A percentile compares a stretch with the other conserved stretches of the same genome.
These are phyloP conservation scores for Polia nebulosa DNA, from an alignment of 2,888 invertebrate species.

Conservation along the genomic window DNA sequence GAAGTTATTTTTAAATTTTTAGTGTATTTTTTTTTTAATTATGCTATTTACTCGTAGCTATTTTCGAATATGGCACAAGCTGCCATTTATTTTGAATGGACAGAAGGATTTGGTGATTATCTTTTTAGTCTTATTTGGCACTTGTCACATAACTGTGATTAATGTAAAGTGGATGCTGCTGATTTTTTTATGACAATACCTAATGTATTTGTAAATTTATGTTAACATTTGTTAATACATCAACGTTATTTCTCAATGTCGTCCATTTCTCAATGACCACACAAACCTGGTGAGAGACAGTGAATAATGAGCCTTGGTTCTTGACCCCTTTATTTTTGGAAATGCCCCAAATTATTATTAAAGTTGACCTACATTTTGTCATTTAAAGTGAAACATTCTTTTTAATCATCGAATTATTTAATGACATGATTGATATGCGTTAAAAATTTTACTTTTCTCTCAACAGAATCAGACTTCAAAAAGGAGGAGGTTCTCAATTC, in stretches of 20 bases:
- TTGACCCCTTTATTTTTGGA: constrained; percentile 51
- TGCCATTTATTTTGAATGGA: too few species aligned
- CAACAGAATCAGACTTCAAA: too few species aligned
- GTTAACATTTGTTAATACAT: constrained; percentile 18
- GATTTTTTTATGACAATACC: constrained; percentile 9
- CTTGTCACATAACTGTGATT: neutral
- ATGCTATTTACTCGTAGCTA: too few species aligned
- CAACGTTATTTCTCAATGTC: constrained; percentile 17
- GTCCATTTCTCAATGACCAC: constrained; percentile 21
- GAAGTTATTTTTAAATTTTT: too few species aligned
- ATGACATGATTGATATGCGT: neutral
- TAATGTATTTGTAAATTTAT: constrained; percentile 2
- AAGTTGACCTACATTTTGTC: constrained; percentile 39
- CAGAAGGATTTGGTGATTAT: neutral
- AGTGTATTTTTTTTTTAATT: too few species aligned
- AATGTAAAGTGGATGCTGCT: neutral
- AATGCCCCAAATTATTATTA: constrained; percentile 43
- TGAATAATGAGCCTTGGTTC: constrained; percentile 38
- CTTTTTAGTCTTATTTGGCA: neutral
- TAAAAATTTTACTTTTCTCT: neutral
- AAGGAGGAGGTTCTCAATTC: too few species aligned
- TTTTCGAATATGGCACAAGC: neutral
- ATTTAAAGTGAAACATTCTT: constrained; percentile 19
- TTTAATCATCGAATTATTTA: constrained; percentile 19
- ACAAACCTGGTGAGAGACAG: constrained; percentile 43